A percentile compares a stretch with the other conserved stretches of the same genome.
These are phyloP conservation scores for Drosophila vallismaia DNA, from an alignment of 2,888 invertebrate species.

Conservation along the genomic window DNA sequence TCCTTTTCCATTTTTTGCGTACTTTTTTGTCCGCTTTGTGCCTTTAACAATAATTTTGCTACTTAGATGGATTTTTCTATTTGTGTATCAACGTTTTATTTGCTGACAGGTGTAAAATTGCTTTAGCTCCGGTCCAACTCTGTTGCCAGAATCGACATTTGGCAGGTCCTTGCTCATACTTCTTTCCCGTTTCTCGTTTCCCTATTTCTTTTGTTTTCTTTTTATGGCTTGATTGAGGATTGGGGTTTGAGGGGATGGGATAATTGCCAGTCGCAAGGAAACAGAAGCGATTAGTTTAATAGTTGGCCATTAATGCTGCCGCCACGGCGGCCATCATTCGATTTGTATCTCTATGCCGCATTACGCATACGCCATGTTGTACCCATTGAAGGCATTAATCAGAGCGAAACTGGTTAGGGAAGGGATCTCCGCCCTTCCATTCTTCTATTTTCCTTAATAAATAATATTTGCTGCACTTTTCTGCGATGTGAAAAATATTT, in stretches of 20 bases:
- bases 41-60: conserved; percentile 73
- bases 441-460: conserved; percentile 60
- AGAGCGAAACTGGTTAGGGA: conserved; percentile 35
- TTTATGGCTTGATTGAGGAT: conserved; percentile 36
- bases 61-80: conserved; percentile 74
- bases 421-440: conserved; percentile 3
- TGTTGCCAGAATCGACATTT: conserved; percentile 37
- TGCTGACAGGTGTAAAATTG: conserved; percentile 78
- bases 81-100: conserved; percentile 74
- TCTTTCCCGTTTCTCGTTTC: conserved; percentile 26
- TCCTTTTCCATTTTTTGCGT: conserved; percentile 9
- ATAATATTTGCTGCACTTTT: conserved; percentile 61
- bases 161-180: conserved; percentile 9
- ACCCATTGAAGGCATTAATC: conserved; percentile 62
- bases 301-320: conserved; percentile 64
- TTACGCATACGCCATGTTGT: conserved; percentile 52
- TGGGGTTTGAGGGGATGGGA: conserved; percentile 24
- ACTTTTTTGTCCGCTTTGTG: conserved; percentile 33
- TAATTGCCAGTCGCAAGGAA: conserved; percentile 62
- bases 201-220: conserved; percentile 16
- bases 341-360: conserved; percentile 33
- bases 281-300: conserved; percentile 72
- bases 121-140: conserved; percentile 31
- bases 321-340: conserved; percentile 40
- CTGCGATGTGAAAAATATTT: conserved; percentile 62